phyloP scores from a whole-genome alignment of 2,888 invertebrate species.

The Ectemnius continuus region DNA sequence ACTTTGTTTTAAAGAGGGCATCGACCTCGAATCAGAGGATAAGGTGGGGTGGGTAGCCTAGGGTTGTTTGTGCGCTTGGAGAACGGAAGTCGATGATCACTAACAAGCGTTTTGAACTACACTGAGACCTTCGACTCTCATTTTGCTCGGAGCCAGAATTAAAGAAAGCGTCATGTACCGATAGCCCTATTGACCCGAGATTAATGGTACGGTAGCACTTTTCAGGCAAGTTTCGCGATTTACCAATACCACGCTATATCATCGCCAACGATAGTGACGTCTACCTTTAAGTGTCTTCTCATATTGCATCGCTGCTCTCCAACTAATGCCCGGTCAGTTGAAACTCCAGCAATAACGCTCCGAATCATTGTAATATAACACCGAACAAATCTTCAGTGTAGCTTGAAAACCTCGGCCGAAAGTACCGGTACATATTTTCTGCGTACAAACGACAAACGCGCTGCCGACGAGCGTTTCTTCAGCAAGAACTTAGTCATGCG shows the following conservation, averaged over 20 bases:
- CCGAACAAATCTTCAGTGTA: too few relatives aligned
- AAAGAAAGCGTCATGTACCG: constrained; percentile 42
- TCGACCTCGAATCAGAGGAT: background rate
- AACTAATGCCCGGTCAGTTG: too few relatives aligned
- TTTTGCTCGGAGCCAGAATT: constrained; percentile 46
- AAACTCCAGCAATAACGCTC: too few relatives aligned
- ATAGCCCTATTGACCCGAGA: constrained; percentile 66
- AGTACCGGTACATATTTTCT: too few relatives aligned
- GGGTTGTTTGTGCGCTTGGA: background rate
- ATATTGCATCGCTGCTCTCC: too few relatives aligned
- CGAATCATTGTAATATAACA: too few relatives aligned
- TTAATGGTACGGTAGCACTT: constrained; percentile 46
- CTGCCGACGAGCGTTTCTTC: too few relatives aligned
- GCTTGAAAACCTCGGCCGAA: too few relatives aligned
- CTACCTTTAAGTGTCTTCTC: too few relatives aligned
- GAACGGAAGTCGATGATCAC: constrained; percentile 40
- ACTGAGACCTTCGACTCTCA: constrained; percentile 58
- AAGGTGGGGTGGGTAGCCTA: background rate
- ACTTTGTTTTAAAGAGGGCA: background rate
- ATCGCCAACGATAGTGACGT: background rate
- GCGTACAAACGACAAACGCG: too few relatives aligned
- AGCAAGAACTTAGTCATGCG: too few relatives aligned
- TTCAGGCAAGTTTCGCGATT: constrained; percentile 19
- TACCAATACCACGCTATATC: constrained; percentile 24
- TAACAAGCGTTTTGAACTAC: constrained; percentile 35